Evolutionary conservation across 2,113 vertebrate species (phyloP).

Genomic region (Pelecanus crispus): DNA sequence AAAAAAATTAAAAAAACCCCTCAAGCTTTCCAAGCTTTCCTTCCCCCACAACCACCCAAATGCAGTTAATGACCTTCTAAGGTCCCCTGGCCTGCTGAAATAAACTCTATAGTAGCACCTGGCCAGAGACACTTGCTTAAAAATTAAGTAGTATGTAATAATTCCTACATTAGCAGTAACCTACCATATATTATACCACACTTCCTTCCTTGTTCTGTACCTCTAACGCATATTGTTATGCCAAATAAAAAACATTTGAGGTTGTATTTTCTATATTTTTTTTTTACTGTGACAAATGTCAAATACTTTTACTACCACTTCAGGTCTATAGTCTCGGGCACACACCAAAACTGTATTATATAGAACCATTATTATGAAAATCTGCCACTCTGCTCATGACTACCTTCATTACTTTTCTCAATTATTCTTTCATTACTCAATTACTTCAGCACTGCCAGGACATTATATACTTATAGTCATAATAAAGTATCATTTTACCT

Average conservation of each 20-base stretch:
- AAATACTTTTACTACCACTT: not conserved
- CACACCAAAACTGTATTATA: not conserved
- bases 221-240: not conserved
- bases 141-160: not conserved
- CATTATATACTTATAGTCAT: not conserved
- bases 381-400: not conserved
- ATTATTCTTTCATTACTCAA: not conserved
- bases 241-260: not conserved
- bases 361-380: not conserved
- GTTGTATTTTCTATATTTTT: not conserved
- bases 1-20: not conserved
- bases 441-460: not conserved
- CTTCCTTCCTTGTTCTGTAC: not conserved
- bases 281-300: not conserved
- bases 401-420: not conserved
- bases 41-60: not conserved
- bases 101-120: not conserved
- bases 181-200: not conserved
- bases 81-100: not conserved
- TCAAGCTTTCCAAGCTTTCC: not conserved
- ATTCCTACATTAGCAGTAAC: not conserved
- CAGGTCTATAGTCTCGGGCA: not conserved
- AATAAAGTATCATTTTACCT: slow-evolving; percentile 71
- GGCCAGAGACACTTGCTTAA: not conserved
- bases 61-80: not conserved